phyloP scores from a whole-genome alignment of 2,888 invertebrate genomes.

The Calliphora vomitoria region DNA sequence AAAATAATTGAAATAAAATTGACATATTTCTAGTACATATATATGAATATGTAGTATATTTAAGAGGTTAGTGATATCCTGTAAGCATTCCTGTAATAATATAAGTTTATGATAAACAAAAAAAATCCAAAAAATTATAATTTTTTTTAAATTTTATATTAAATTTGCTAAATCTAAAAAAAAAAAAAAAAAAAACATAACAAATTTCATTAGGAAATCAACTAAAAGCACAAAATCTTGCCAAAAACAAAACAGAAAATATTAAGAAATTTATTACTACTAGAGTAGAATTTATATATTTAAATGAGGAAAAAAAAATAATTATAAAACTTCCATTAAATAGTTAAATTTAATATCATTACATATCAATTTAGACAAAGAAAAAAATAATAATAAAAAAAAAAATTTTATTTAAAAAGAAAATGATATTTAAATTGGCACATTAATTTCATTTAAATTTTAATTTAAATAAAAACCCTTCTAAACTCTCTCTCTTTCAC shows the following conservation, averaged over 20 bases:
- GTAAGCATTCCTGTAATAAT: constrained; percentile 74
- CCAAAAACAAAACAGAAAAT: constrained; percentile 57
- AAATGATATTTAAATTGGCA: background rate
- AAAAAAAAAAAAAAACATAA: background rate
- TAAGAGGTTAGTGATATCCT: constrained; percentile 77
- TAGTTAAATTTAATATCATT: constrained; percentile 49
- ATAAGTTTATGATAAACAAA: constrained; percentile 37
- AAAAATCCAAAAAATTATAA: background rate
- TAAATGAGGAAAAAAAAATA: constrained; percentile 22
- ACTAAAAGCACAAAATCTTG: constrained; percentile 72
- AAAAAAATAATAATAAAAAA: background rate
- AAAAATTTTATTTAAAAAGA: background rate
- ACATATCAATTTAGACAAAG: constrained; percentile 55
- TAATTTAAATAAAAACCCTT: background rate
- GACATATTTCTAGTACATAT: constrained; percentile 54
- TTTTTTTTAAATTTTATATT: background rate
- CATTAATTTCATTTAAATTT: background rate
- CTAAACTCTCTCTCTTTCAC: background rate
- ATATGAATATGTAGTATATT: constrained; percentile 34
- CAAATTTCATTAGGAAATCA: constrained; percentile 45
- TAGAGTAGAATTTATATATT: constrained; percentile 17
- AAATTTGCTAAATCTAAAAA: constrained; percentile 34
- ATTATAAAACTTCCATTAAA: constrained; percentile 57
- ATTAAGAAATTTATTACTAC: constrained; percentile 38
- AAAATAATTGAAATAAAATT: constrained; percentile 46